Conservation (phyloP, 2,888 invertebrate species). For the Agriopis aurantiaria region DNA sequence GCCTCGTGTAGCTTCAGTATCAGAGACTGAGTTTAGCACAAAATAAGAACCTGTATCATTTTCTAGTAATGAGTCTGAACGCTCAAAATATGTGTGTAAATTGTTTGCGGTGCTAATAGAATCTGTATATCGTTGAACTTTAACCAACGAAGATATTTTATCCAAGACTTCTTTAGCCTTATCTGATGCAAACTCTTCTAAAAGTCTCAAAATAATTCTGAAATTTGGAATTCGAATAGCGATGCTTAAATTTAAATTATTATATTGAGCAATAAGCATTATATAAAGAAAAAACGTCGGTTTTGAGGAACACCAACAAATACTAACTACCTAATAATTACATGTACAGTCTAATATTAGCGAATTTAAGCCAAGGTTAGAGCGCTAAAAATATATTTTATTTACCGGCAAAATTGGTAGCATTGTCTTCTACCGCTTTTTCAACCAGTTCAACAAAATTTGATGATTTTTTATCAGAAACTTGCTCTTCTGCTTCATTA, state of each 20-base stretch:
- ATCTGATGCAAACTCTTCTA: constrained; percentile 24
- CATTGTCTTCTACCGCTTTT: neutral
- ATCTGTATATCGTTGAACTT: neutral
- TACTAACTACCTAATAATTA: neutral
- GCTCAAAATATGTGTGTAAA: neutral
- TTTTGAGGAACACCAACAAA: neutral
- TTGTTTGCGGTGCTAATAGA: constrained; percentile 3
- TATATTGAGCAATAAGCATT: neutral
- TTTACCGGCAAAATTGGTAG: neutral
- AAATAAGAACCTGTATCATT: neutral
- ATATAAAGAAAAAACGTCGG: neutral
- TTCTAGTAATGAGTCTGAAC: neutral
- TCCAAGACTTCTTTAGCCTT: constrained; percentile 3
- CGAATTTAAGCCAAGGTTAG: neutral
- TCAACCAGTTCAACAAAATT: neutral
- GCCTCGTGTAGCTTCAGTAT: neutral
- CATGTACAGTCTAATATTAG: neutral
- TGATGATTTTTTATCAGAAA: neutral
- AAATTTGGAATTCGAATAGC: constrained; percentile 6
- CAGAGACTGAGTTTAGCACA: neutral
- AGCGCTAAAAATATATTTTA: neutral
- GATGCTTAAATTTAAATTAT: neutral
- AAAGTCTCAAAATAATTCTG: constrained; percentile 17
- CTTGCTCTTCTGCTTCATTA: neutral
- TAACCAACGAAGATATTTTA: constrained; percentile 1